These are phyloP conservation scores for Drosophila picticornis DNA, from an alignment of 2,888 invertebrate species.

Conservation along the genomic window DNA sequence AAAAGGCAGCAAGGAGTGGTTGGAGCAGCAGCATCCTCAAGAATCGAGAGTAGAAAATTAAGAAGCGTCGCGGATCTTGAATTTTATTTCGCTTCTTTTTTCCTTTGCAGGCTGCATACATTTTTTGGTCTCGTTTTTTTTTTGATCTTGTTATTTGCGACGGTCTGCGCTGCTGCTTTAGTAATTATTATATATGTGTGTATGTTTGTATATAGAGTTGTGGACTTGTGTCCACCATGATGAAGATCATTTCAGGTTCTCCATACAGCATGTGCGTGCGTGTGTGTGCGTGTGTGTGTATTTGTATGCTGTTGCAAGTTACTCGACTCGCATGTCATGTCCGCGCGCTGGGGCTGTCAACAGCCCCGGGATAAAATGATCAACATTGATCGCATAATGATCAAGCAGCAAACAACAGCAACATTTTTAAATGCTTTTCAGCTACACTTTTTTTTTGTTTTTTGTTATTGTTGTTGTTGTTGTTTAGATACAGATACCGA, in stretches of 20 bases:
- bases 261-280: neutral
- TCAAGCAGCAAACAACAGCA: constrained; percentile 55
- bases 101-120: neutral
- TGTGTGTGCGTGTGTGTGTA: constrained; percentile 4
- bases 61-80: constrained; percentile 58
- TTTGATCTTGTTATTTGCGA: constrained; percentile 60
- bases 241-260: constrained; percentile 73
- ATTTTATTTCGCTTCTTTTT: constrained; percentile 18
- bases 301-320: constrained; percentile 51
- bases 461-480: constrained; percentile 1
- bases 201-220: constrained; percentile 46
- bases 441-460: neutral
- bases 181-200: constrained; percentile 76
- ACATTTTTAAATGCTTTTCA: constrained; percentile 70
- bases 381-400: constrained; percentile 85
- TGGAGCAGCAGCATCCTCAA: constrained; percentile 30
- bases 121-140: constrained; percentile 27
- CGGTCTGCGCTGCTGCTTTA: constrained; percentile 46
- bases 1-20: constrained; percentile 2
- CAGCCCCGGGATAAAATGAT: constrained; percentile 84
- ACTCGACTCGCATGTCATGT: constrained; percentile 82
- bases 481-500: constrained; percentile 1
- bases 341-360: constrained; percentile 84
- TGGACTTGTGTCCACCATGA: constrained; percentile 70
- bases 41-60: constrained; percentile 66